Conservation (phyloP, 1,140 invertebrate species). For the Linepithema humile region DNA sequence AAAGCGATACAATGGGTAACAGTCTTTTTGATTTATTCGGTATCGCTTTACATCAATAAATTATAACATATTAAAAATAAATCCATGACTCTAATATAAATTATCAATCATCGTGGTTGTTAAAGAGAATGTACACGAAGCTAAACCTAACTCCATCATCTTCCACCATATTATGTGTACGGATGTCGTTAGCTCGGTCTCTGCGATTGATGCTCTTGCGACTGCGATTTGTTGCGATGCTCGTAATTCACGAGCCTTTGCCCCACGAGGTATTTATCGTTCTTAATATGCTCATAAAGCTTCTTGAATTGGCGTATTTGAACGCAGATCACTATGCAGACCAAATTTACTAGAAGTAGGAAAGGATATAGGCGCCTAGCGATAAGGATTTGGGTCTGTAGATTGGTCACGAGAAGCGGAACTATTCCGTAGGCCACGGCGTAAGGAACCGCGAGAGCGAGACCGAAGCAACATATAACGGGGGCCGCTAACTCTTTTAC, state of each 20-base stretch:
- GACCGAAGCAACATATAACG: constrained; percentile 93
- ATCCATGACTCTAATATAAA: constrained; percentile 69
- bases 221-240: constrained; percentile 87
- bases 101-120: constrained; percentile 60
- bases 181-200: constrained; percentile 75
- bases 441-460: constrained; percentile 96
- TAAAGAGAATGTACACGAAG: constrained; percentile 79
- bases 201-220: constrained; percentile 80
- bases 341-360: constrained; percentile 89
- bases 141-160: constrained; percentile 66
- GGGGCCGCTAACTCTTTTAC: constrained; percentile 94
- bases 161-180: constrained; percentile 41
- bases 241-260: constrained; percentile 98
- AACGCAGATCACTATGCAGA: constrained; percentile 89
- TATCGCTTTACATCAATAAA: constrained; percentile 77
- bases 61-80: constrained; percentile 76
- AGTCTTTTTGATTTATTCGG: constrained; percentile 78
- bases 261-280: constrained; percentile 99
- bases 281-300: constrained; percentile 99
- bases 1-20: constrained; percentile 67
- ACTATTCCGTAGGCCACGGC: constrained; percentile 93
- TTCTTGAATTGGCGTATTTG: constrained; percentile 96
- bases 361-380: constrained; percentile 96
- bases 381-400: constrained; percentile 91
- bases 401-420: constrained; percentile 90